Conservation (phyloP, 1,140 invertebrate genomes). For the Macrotrachela quadricornifera region DNA sequence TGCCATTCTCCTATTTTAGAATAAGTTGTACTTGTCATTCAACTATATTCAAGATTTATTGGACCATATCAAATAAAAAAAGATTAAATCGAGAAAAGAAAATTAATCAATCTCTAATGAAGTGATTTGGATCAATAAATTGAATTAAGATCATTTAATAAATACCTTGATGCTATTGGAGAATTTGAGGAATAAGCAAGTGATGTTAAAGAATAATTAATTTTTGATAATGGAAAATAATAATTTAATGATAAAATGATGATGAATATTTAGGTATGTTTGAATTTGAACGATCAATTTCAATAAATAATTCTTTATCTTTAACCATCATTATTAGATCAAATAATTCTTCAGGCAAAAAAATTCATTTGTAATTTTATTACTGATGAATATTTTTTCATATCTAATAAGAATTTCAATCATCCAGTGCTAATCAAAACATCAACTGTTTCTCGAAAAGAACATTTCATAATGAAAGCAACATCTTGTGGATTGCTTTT, state of each 20-base stretch:
- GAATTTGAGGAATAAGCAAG: constrained; percentile 8
- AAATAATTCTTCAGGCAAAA: constrained; percentile 43
- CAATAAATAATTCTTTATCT: constrained; percentile 11
- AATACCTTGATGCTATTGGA: constrained; percentile 52
- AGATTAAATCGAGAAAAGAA: too few relatives aligned
- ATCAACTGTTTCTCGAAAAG: constrained; percentile 46
- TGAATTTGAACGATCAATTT: constrained; percentile 43
- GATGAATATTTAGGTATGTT: constrained; percentile 35
- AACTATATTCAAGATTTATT: constrained; percentile 13
- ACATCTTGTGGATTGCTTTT: constrained; percentile 98
- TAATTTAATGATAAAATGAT: constrained; percentile 2
- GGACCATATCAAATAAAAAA: too few relatives aligned
- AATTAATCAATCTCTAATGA: too few relatives aligned
- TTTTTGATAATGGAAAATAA: constrained; percentile 13
- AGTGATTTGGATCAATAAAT: constrained; percentile 9
- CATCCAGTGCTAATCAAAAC: constrained; percentile 91
- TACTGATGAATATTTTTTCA: constrained; percentile 90
- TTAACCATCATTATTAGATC: constrained; percentile 13
- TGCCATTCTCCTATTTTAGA: constrained; percentile 23
- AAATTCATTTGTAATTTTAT: constrained; percentile 55
- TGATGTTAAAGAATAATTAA: constrained; percentile 40
- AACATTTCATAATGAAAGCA: constrained; percentile 76
- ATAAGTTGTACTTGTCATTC: constrained; percentile 27
- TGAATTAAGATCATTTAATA: neutral
- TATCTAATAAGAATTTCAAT: constrained; percentile 86